These are phyloP conservation scores for Loris lydekkerianus DNA, from an alignment of 2,797 vertebrate genomes.

Conservation along the genomic window DNA sequence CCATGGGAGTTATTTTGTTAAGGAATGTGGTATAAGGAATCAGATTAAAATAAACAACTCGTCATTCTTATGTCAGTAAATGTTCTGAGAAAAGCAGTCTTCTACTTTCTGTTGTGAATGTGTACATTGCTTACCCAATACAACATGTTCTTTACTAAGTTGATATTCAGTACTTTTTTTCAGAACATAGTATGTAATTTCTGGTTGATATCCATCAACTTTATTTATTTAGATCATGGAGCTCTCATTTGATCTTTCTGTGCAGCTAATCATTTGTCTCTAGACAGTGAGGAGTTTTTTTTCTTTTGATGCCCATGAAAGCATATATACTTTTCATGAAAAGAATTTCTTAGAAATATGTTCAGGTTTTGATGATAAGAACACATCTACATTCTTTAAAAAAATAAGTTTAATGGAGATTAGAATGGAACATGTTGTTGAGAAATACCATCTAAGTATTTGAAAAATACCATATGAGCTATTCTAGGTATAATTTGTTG, in stretches of 20 bases:
- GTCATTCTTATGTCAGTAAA: slow-evolving; percentile 33
- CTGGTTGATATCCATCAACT: slow-evolving; percentile 17
- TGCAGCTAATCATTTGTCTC: slow-evolving; percentile 23
- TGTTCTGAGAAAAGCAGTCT: slow-evolving; percentile 2
- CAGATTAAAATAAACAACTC: slow-evolving; percentile 58
- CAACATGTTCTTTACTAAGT: slow-evolving; percentile 51
- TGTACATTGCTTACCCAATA: background rate
- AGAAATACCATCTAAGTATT: slow-evolving; percentile 26
- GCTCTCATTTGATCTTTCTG: slow-evolving; percentile 35
- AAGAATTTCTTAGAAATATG: background rate
- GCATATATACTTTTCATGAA: background rate
- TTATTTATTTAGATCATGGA: slow-evolving; percentile 47
- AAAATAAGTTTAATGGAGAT: background rate
- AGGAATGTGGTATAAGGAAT: slow-evolving; percentile 5
- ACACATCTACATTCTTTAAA: background rate
- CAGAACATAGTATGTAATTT: background rate
- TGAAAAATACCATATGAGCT: background rate
- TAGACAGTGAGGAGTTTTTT: background rate
- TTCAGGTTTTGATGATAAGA: slow-evolving; percentile 50
- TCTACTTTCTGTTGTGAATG: slow-evolving; percentile 28
- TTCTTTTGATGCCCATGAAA: background rate
- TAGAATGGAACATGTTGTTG: slow-evolving; percentile 5
- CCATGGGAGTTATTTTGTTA: slow-evolving; percentile 56
- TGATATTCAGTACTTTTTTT: background rate
- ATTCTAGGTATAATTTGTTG: slow-evolving; percentile 42